These are phyloP conservation scores for Alentia gelatinosa DNA, from an alignment of 2,888 invertebrate species.

Conservation along the genomic window DNA sequence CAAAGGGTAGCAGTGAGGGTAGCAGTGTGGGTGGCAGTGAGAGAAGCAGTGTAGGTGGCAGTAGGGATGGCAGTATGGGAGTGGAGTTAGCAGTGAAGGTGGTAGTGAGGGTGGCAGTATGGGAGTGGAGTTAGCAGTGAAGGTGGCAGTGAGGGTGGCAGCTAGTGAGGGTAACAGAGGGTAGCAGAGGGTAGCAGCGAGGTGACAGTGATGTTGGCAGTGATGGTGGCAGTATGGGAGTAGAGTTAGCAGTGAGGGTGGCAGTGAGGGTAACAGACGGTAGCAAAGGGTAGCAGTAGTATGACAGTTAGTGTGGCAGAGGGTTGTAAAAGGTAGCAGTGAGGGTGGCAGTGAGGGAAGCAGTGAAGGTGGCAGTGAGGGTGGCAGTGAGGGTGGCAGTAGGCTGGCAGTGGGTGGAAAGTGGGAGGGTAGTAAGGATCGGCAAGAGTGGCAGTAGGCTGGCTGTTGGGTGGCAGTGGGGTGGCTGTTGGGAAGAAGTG, in stretches of 20 bases:
- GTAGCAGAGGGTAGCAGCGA: too few relatives aligned
- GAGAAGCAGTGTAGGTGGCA: too few relatives aligned
- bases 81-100: neutral
- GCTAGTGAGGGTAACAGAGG: too few relatives aligned
- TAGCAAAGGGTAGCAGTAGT: neutral
- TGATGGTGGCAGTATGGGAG: neutral
- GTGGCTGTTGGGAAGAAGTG: too few relatives aligned
- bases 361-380: neutral
- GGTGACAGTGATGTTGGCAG: neutral
- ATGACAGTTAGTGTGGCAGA: neutral
- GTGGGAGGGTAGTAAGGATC: neutral
- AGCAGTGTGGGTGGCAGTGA: neutral
- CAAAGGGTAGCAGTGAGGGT: neutral
- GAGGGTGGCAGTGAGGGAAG: neutral
- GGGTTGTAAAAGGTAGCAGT: neutral
- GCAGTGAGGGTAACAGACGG: neutral
- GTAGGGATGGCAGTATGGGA: neutral
- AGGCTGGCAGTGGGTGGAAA: neutral
- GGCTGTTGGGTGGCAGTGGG: too few relatives aligned
- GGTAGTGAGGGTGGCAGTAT: neutral
- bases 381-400: neutral
- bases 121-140: neutral
- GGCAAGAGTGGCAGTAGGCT: too few relatives aligned
- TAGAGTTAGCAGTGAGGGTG: neutral
- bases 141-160: neutral